Evolutionary conservation across 2,888 invertebrate genomes (phyloP).

Genomic region (Entomobrya proxima): DNA sequence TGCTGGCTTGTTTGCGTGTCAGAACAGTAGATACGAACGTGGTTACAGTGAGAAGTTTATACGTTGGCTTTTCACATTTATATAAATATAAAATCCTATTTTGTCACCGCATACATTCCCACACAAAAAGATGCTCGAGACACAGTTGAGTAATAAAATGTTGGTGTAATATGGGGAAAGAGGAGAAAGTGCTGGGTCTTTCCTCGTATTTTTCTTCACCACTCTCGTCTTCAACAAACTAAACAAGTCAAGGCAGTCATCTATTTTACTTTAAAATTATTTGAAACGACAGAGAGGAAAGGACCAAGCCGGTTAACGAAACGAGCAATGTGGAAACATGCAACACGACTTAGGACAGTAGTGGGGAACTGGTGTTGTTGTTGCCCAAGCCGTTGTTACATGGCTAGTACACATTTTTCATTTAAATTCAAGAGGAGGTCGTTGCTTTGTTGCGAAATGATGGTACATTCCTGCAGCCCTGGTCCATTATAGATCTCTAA

Average conservation of each 20-base stretch:
- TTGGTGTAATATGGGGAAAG: not conserved
- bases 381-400: not conserved
- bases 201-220: not conserved
- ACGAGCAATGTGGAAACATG: slow-evolving; percentile 34
- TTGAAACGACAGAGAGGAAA: slow-evolving; percentile 20
- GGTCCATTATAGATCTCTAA: slow-evolving; percentile 56
- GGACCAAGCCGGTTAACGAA: not conserved
- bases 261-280: slow-evolving; percentile 65
- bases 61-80: not conserved
- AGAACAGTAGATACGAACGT: not conserved
- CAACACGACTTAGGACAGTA: not conserved
- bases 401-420: not conserved
- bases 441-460: slow-evolving; percentile 50
- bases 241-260: slow-evolving; percentile 52
- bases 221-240: not conserved
- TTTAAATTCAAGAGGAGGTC: not conserved
- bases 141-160: not conserved
- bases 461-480: slow-evolving; percentile 57
- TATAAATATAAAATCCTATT: slow-evolving; percentile 18
- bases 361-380: no score
- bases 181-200: not conserved
- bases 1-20: slow-evolving; percentile 41
- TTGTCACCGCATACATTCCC: not conserved
- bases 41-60: not conserved
- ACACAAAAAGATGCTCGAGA: not conserved